phyloP scores from a whole-genome alignment of 2,888 invertebrate genomes.

The Holacanthella duospinosa region DNA sequence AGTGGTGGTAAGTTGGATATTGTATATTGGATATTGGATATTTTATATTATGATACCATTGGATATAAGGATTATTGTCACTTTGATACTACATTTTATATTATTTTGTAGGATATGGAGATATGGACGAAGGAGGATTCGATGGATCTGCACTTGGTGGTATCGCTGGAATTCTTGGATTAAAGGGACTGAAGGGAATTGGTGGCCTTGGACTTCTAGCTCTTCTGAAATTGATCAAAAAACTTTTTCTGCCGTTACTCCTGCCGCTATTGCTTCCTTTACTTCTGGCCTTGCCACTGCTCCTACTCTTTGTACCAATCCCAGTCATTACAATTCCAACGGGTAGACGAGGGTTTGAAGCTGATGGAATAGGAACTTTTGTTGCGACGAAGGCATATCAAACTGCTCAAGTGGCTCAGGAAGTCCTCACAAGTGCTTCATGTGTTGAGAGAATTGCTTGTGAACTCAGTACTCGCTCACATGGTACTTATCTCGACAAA shows the following conservation, averaged over 20 bases:
- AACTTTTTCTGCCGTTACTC: too few species aligned
- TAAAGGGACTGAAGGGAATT: constrained; percentile 25
- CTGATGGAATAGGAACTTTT: constrained; percentile 17
- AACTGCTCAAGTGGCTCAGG: constrained; percentile 31
- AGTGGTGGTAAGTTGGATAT: constrained; percentile 14
- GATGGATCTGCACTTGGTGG: constrained; percentile 26
- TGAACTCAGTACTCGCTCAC: constrained; percentile 27
- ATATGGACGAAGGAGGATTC: constrained; percentile 26
- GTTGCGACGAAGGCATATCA: constrained; percentile 27
- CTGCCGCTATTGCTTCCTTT: constrained; percentile 29
- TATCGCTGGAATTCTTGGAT: constrained; percentile 23
- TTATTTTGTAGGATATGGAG: constrained; percentile 21
- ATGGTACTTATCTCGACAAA: constrained; percentile 29
- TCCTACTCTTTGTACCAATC: constrained; percentile 33
- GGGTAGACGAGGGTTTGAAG: constrained; percentile 19
- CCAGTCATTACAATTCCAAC: constrained; percentile 31
- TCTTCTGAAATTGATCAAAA: constrained; percentile 31
- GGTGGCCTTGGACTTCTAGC: constrained; percentile 28
- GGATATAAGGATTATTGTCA: too few species aligned
- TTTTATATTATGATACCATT: too few species aligned
- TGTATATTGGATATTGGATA: too few species aligned
- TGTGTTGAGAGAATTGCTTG: constrained; percentile 35
- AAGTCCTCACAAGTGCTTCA: constrained; percentile 31
- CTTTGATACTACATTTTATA: neutral
- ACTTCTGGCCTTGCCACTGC: constrained; percentile 26